phyloP scores from a whole-genome alignment of 2,888 invertebrate species.

The Cyaniris semiargus region DNA sequence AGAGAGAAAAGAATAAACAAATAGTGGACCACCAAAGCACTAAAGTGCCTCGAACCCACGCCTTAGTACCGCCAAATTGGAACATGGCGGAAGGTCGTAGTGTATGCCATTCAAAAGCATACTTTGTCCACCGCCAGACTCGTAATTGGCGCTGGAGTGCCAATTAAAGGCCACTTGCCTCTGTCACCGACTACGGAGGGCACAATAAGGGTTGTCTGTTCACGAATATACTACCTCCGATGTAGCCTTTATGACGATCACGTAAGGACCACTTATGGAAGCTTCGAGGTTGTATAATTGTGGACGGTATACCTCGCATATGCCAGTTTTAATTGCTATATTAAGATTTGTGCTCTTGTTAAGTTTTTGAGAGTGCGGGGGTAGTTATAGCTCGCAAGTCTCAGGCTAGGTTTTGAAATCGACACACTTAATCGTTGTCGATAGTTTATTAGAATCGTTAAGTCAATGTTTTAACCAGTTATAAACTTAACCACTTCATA shows the following conservation, averaged over 20 bases:
- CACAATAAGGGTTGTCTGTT: slow-evolving; percentile 6
- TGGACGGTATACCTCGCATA: not conserved
- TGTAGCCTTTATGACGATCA: not conserved
- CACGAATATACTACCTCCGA: not conserved
- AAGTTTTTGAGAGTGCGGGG: not conserved
- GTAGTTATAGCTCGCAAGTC: not conserved
- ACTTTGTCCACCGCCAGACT: slow-evolving; percentile 49
- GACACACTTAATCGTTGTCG: too few species aligned
- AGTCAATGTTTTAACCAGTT: too few species aligned
- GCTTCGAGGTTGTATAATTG: not conserved
- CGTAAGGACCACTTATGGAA: not conserved
- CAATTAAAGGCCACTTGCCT: slow-evolving; percentile 69
- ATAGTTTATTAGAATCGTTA: too few species aligned
- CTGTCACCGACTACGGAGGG: slow-evolving; percentile 50
- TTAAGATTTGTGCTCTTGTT: not conserved
- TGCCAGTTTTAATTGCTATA: slow-evolving; percentile 7
- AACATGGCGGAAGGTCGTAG: slow-evolving; percentile 5
- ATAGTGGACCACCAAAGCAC: not conserved
- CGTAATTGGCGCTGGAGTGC: slow-evolving; percentile 74
- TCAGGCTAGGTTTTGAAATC: too few species aligned
- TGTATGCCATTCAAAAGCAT: slow-evolving; percentile 28
- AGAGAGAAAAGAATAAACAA: not conserved
- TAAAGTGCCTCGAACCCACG: slow-evolving; percentile 7
- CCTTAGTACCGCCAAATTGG: slow-evolving; percentile 14
- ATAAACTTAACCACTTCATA: too few species aligned